phyloP scores from a whole-genome alignment of 2,797 vertebrate species.

The Poecilia velifera region DNA sequence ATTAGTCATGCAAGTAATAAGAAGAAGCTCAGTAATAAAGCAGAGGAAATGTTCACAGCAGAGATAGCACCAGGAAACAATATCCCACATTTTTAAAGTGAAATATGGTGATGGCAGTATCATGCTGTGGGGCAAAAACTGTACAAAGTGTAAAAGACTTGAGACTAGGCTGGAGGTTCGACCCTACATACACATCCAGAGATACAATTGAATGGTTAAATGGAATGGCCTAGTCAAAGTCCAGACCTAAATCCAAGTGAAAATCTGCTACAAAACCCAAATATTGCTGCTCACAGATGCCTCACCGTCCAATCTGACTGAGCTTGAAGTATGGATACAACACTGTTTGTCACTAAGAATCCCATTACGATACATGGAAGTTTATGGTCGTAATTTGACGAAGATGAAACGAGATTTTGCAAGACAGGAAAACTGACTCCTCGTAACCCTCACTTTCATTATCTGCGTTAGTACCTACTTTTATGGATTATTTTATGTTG shows the following conservation, averaged over 20 bases:
- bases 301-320: neutral
- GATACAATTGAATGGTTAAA: neutral
- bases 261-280: neutral
- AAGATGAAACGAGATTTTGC: neutral
- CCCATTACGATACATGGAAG: neutral
- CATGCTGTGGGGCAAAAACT: neutral
- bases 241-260: neutral
- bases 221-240: conserved; percentile 7
- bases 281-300: neutral
- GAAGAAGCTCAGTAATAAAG: neutral
- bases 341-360: neutral
- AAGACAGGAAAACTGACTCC: neutral
- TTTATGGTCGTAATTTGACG: neutral
- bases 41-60: neutral
- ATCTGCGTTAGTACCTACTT: neutral
- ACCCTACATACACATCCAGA: neutral
- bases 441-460: neutral
- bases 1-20: neutral
- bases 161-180: neutral
- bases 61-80: neutral
- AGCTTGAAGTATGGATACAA: neutral
- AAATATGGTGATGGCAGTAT: neutral
- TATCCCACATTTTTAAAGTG: neutral
- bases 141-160: neutral
- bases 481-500: neutral